Conservation (phyloP, 2,888 invertebrate genomes). For the Heliconius hortense region DNA sequence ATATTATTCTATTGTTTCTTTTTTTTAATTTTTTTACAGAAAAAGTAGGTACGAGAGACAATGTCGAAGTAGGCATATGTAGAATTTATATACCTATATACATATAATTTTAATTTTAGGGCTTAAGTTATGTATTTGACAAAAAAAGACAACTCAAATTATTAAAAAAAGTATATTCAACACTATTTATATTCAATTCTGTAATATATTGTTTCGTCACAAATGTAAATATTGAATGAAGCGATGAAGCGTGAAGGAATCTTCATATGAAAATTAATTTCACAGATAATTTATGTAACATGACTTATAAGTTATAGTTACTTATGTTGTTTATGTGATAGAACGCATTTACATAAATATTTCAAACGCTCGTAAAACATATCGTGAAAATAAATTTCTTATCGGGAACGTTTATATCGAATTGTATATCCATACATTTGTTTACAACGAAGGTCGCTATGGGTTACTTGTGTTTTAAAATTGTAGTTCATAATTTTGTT, state of each 20-base stretch:
- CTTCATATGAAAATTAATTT: constrained; percentile 19
- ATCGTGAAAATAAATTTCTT: constrained; percentile 24
- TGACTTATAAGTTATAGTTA: background rate
- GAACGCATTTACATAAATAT: constrained; percentile 29
- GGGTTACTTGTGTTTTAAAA: constrained; percentile 33
- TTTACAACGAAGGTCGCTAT: constrained; percentile 35
- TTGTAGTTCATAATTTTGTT: background rate
- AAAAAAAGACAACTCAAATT: background rate
- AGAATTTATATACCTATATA: too few species aligned
- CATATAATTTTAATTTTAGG: too few species aligned
- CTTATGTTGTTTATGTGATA: constrained; percentile 9
- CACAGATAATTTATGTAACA: constrained; percentile 12
- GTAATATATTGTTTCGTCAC: background rate
- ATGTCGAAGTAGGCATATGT: too few species aligned
- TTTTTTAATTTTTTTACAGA: background rate
- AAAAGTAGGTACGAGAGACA: too few species aligned
- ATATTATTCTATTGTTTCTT: constrained; percentile 1
- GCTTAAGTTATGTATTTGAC: too few species aligned
- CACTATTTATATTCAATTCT: background rate
- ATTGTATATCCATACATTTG: constrained; percentile 23
- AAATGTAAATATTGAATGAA: constrained; percentile 16
- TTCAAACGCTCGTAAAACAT: constrained; percentile 13
- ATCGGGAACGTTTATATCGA: constrained; percentile 11
- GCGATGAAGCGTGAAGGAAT: constrained; percentile 31
- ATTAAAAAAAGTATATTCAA: background rate